Conservation (phyloP, 2,888 invertebrate species). For the Allygus modestus region DNA sequence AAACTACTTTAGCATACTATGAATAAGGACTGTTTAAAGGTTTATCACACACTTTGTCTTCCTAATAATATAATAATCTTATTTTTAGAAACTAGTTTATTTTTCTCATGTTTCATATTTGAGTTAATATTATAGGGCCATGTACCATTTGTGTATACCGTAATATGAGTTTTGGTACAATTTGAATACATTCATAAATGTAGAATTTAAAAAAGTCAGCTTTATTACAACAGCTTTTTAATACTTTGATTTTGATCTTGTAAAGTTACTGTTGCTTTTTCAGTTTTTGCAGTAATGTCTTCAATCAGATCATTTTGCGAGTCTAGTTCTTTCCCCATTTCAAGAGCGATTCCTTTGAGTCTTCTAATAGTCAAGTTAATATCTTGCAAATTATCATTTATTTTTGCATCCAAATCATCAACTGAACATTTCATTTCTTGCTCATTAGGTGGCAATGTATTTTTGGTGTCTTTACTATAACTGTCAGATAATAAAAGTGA, state of each 20-base stretch:
- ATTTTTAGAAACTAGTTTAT: no score
- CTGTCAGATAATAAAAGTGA: neutral
- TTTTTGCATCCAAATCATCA: neutral
- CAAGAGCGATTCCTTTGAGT: neutral
- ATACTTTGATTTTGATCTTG: neutral
- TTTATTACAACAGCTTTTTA: neutral
- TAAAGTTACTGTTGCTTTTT: neutral
- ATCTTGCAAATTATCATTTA: neutral
- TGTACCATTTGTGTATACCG: no score
- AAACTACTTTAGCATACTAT: no score
- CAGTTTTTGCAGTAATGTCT: neutral
- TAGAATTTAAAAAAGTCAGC: no score
- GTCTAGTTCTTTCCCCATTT: neutral
- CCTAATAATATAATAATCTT: no score
- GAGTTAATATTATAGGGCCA: no score
- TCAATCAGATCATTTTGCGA: slow-evolving; percentile 1
- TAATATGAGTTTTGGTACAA: no score
- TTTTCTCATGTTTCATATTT: no score
- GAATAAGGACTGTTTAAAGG: no score
- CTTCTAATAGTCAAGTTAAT: neutral
- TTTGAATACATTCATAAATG: no score
- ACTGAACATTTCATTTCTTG: neutral
- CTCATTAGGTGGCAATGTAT: neutral
- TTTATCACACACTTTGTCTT: no score
- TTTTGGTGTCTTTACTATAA: neutral